Conservation (phyloP, 2,797 vertebrate species). For the Halcyon chelicuti region DNA sequence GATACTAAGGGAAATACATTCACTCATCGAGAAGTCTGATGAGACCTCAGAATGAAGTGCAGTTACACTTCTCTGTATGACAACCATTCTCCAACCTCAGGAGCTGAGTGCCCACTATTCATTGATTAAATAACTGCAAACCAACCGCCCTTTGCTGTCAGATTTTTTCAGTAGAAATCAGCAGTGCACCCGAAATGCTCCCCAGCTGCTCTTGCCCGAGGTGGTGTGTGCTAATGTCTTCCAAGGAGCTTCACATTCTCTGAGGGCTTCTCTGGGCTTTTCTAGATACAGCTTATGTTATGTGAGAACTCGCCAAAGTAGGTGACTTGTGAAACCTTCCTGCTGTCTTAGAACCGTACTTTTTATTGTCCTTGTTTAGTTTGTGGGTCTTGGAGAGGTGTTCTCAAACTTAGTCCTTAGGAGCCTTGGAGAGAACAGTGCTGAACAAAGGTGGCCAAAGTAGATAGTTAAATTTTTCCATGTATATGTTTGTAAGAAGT, state of each 20-base stretch:
- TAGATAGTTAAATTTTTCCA: not conserved
- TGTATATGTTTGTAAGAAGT: not conserved
- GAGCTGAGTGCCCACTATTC: constrained; percentile 46
- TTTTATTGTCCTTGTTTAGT: not conserved
- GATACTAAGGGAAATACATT: not conserved
- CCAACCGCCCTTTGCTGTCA: constrained; percentile 54
- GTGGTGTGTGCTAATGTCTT: constrained; percentile 47
- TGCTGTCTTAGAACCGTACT: not conserved
- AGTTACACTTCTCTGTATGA: not conserved
- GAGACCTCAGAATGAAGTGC: not conserved
- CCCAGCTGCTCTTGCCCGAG: constrained; percentile 55
- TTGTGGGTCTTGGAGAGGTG: not conserved
- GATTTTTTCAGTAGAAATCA: constrained; percentile 53
- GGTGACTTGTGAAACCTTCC: not conserved
- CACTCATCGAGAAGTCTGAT: not conserved
- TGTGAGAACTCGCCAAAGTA: not conserved
- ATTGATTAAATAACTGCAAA: constrained; percentile 47
- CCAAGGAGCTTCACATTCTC: not conserved
- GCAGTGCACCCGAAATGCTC: constrained; percentile 41
- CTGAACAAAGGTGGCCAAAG: not conserved
- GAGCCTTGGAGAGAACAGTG: not conserved
- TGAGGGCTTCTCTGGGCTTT: not conserved
- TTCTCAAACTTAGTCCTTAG: not conserved
- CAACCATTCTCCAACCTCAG: not conserved
- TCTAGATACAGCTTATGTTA: not conserved